Evolutionary conservation across 2,888 invertebrate species (phyloP).

Genomic region (Rotaria socialis): DNA sequence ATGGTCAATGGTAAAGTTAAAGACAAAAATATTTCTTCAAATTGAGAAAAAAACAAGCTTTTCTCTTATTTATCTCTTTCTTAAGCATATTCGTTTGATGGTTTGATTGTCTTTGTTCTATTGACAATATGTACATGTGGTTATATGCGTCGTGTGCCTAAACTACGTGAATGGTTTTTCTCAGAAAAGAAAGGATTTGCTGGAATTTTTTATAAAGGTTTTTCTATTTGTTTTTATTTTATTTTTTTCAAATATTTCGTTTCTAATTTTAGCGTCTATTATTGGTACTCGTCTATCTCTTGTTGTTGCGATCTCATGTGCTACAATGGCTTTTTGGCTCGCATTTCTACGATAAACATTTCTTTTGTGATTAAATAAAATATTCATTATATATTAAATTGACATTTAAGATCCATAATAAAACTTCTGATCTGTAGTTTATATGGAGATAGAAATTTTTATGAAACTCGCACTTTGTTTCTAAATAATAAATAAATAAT

Average conservation of each 20-base stretch:
- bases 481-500: background rate
- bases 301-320: slow-evolving; percentile 56
- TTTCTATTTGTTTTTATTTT: background rate
- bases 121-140: slow-evolving; percentile 61
- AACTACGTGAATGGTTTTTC: slow-evolving; percentile 59
- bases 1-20: background rate
- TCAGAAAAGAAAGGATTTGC: slow-evolving; percentile 61
- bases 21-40: too few relatives aligned
- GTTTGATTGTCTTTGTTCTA: slow-evolving; percentile 59
- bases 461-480: background rate
- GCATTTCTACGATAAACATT: slow-evolving; percentile 53
- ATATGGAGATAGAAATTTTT: background rate
- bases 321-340: slow-evolving; percentile 57
- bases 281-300: slow-evolving; percentile 60
- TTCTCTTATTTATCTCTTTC: background rate
- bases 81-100: slow-evolving; percentile 57
- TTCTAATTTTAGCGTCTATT: slow-evolving; percentile 55
- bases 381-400: background rate
- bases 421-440: background rate
- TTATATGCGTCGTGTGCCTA: slow-evolving; percentile 60
- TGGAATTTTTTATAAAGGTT: slow-evolving; percentile 62
- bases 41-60: background rate
- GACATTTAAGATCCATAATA: background rate
- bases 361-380: background rate
- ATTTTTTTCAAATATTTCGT: background rate